A percentile compares a stretch with the other conserved stretches of the same genome.
These are phyloP conservation scores for Saiga tatarica DNA, from an alignment of 2,113 vertebrate species.

Conservation along the genomic window DNA sequence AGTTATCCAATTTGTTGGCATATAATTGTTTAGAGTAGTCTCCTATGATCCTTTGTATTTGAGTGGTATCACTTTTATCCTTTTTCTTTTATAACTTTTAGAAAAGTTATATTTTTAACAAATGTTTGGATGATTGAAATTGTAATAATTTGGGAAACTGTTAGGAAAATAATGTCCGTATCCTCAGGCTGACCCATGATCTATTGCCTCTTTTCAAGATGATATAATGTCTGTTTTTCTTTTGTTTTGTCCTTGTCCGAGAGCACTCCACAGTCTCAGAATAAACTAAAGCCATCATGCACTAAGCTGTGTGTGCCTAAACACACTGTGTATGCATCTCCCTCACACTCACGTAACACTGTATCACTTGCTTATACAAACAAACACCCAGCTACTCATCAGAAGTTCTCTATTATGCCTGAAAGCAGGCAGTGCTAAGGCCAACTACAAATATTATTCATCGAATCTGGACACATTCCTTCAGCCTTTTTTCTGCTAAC, in stretches of 20 bases:
- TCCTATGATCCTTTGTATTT: background rate
- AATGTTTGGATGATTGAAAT: background rate
- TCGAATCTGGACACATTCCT: constrained; percentile 20
- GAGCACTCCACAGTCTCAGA: constrained; percentile 24
- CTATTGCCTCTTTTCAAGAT: constrained; percentile 46
- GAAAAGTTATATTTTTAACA: background rate
- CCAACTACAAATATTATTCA: background rate
- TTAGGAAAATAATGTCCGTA: constrained; percentile 23
- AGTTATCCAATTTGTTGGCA: background rate
- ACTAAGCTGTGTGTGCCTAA: background rate
- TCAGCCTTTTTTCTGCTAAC: constrained; percentile 6
- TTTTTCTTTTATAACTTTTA: background rate
- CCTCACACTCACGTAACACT: background rate
- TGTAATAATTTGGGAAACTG: constrained; percentile 19
- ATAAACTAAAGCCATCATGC: background rate
- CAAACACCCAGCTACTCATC: background rate
- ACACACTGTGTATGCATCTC: background rate
- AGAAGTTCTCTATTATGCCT: background rate
- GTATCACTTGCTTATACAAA: background rate
- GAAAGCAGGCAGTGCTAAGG: background rate
- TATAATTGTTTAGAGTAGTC: background rate
- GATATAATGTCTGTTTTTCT: constrained; percentile 67
- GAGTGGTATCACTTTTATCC: background rate
- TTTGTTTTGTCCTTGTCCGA: constrained; percentile 50
- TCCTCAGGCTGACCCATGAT: background rate